These are phyloP conservation scores for Panzeria rudis DNA, from an alignment of 2,888 invertebrate genomes.

Conservation along the genomic window DNA sequence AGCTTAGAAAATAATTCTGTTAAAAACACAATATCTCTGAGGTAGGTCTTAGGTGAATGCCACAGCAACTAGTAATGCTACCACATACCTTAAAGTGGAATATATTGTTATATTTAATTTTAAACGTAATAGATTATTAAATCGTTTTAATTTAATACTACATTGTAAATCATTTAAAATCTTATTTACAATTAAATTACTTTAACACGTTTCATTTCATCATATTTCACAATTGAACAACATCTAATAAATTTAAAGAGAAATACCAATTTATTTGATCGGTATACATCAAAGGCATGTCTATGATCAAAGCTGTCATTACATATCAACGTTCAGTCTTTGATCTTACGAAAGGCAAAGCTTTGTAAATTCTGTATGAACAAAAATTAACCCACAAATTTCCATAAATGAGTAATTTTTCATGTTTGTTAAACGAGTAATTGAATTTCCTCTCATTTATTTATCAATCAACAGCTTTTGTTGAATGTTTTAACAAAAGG, in stretches of 20 bases:
- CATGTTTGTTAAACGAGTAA: conserved; percentile 25
- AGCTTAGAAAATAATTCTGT: no score
- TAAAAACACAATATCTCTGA: no score
- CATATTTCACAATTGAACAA: conserved; percentile 34
- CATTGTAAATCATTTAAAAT: conserved; percentile 55
- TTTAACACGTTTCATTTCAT: conserved; percentile 64
- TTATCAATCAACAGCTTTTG: conserved; percentile 60
- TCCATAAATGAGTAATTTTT: conserved; percentile 29
- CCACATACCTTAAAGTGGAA: background rate
- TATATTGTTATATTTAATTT: background rate
- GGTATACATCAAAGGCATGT: conserved; percentile 75
- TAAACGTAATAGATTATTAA: conserved; percentile 2
- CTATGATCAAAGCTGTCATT: conserved; percentile 79
- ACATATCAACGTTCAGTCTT: conserved; percentile 76
- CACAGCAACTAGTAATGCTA: no score
- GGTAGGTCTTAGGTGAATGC: no score
- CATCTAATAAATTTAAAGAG: conserved; percentile 8
- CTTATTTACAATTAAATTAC: conserved; percentile 65
- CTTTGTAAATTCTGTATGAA: conserved; percentile 40
- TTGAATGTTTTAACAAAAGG: conserved; percentile 39
- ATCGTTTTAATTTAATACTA: conserved; percentile 24
- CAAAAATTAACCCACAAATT: conserved; percentile 28
- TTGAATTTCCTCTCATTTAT: conserved; percentile 46
- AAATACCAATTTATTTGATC: conserved; percentile 43
- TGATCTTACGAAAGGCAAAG: conserved; percentile 73